Evolutionary conservation across 1,140 invertebrate species (phyloP).

Genomic region (Drosophila burlai): DNA sequence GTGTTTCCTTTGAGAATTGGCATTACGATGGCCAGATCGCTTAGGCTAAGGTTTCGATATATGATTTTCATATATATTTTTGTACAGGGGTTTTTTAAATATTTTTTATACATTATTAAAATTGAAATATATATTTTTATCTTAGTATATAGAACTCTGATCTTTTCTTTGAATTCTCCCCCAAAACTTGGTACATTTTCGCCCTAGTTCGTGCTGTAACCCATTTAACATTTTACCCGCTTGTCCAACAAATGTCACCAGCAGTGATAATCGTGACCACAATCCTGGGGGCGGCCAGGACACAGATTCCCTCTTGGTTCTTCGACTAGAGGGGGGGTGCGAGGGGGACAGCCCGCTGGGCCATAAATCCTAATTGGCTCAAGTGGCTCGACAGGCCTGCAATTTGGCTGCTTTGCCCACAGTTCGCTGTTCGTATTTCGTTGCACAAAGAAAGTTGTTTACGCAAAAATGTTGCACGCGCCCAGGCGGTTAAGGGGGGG

Average conservation of each 20-base stretch:
- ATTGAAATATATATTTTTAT: not conserved
- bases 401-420: slow-evolving; percentile 34
- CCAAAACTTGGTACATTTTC: not conserved
- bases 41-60: not conserved
- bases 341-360: slow-evolving; percentile 39
- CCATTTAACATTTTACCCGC: not conserved
- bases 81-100: not conserved
- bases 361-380: slow-evolving; percentile 72
- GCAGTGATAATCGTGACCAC: slow-evolving; percentile 34
- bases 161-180: not conserved
- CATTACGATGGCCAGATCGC: not conserved
- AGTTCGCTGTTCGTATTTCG: slow-evolving; percentile 55
- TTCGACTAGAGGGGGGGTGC: not conserved
- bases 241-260: slow-evolving; percentile 35
- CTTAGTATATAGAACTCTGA: not conserved
- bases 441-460: slow-evolving; percentile 73
- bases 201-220: not conserved
- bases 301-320: not conserved
- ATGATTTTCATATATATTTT: not conserved
- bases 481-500: slow-evolving; percentile 24
- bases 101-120: not conserved
- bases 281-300: slow-evolving; percentile 1
- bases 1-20: not conserved
- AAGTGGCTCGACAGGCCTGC: slow-evolving; percentile 57
- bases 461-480: slow-evolving; percentile 68